Evolutionary conservation across 2,888 invertebrate species (phyloP).

Genomic region (Nymphalis urticae): DNA sequence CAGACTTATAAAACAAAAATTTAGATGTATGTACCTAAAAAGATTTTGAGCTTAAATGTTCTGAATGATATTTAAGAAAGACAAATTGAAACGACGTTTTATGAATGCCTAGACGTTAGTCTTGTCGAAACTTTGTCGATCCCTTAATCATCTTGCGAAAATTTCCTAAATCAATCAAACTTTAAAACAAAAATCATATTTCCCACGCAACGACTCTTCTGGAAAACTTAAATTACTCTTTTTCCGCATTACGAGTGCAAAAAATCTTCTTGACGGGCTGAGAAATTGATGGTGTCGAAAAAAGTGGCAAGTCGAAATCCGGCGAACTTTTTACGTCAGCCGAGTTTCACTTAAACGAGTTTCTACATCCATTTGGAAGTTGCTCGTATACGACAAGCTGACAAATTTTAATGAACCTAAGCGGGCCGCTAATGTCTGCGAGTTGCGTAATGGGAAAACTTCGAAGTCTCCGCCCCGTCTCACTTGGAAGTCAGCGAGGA

Average conservation of each 20-base stretch:
- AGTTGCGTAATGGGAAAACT: conserved; percentile 78
- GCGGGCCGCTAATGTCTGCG: conserved; percentile 79
- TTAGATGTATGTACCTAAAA: conserved; percentile 5
- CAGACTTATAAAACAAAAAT: background rate
- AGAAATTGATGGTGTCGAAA: conserved; percentile 79
- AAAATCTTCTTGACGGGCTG: conserved; percentile 81
- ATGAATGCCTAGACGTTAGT: conserved; percentile 24
- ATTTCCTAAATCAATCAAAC: conserved; percentile 79
- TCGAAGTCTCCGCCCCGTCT: conserved; percentile 48
- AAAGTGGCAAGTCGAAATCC: conserved; percentile 69
- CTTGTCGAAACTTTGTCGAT: conserved; percentile 41
- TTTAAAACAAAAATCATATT: conserved; percentile 80
- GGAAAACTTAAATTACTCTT: conserved; percentile 80
- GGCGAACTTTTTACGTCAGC: conserved; percentile 77
- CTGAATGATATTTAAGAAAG: conserved; percentile 16
- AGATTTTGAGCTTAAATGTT: background rate
- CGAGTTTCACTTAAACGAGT: conserved; percentile 80
- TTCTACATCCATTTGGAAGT: conserved; percentile 80
- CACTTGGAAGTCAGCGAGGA: conserved; percentile 34
- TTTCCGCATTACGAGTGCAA: conserved; percentile 80
- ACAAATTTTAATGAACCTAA: conserved; percentile 81
- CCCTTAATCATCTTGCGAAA: conserved; percentile 52
- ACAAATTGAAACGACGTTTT: conserved; percentile 20
- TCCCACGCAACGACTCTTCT: conserved; percentile 73
- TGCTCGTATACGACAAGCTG: conserved; percentile 76